Percentiles rank a stretch among this genome's conserved stretches.
These are phyloP conservation scores for Hypanus sabinus DNA, from an alignment of 2,113 vertebrate genomes.

Conservation along the genomic window DNA sequence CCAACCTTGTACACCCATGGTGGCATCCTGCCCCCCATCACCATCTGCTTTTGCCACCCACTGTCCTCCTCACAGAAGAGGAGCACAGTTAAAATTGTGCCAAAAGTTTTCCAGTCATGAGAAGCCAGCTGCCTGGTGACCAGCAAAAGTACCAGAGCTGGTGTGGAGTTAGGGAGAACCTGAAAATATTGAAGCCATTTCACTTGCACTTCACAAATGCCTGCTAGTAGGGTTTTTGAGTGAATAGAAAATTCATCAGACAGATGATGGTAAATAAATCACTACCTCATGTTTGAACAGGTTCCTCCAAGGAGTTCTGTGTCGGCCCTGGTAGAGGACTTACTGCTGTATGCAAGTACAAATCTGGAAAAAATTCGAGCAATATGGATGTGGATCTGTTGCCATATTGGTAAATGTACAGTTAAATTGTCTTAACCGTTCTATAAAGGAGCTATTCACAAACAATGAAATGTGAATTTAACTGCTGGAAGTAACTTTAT, in stretches of 20 bases:
- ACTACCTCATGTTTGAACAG: slow-evolving; percentile 44
- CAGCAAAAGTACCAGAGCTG: too few species aligned
- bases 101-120: too few species aligned
- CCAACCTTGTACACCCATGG: not conserved
- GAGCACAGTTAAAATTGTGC: too few species aligned
- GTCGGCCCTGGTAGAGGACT: slow-evolving; percentile 57
- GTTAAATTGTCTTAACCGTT: not conserved
- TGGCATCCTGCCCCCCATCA: not conserved
- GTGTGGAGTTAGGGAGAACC: not conserved
- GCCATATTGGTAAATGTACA: slow-evolving; percentile 64
- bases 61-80: too few species aligned
- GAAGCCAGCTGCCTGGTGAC: too few species aligned
- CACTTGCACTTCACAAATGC: not conserved
- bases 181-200: not conserved
- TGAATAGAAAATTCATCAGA: not conserved
- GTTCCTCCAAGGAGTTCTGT: slow-evolving; percentile 52
- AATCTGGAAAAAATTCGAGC: slow-evolving; percentile 66
- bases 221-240: not conserved
- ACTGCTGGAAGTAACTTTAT: not conserved
- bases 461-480: not conserved
- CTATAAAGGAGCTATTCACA: not conserved
- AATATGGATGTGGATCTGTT: slow-evolving; percentile 74
- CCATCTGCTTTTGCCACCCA: too few species aligned
- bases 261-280: not conserved
- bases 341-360: slow-evolving; percentile 57